Base-by-base conservation (phyloP, 2,888 invertebrate genomes). In the Eupithecia pulchellata region DNA sequence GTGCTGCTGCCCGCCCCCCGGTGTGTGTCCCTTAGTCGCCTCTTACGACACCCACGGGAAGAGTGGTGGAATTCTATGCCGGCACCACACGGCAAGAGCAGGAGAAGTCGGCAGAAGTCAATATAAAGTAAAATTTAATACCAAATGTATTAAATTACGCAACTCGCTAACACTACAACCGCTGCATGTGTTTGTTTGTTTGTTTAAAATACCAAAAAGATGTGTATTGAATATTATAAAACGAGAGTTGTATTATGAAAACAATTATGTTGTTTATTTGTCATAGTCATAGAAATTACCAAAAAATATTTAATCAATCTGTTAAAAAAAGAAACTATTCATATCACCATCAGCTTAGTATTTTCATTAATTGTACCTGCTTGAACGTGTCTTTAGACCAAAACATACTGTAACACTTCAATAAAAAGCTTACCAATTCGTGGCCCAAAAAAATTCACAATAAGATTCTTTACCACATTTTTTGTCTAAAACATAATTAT, bases 101-200 rank as follows among this genome's bases (percentile, higher is more conserved):
- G n/a, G n/a, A n/a, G n/a, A n/a, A n/a, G n/a, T n/a, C n/a, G n/a
- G n/a, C n/a, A n/a, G n/a, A n/a, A n/a, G n/a, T n/a, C n/a, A n/a
- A n/a, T n/a, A n/a, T n/a, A n/a, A n/a, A n/a, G n/a, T n/a, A n/a
- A n/a, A n/a, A 39, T 17, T 4, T 39, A 39, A 39, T 4, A 39
- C n/a, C 17, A 39, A n/a, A 47, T 9, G 6, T 27, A 8, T 55
- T 58, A n/a, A 58, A 57, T 17, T 27, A 13, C 73, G 76, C 77
- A 78, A 67, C 65, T 67, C 67, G 71, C 73, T 36, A 32, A 60
- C 71, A 76, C 34, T 73, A 17, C 29, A 66, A 39, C 68, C 60
- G 60, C 27, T 62, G 32, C 66, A 60, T 60, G 8, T 71, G 73
- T 73, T 73, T 70, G 69, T 74, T 73, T 70, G 69, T 74, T 76